A percentile compares a stretch with the other conserved stretches of the same genome.
phyloP scores from a whole-genome alignment of 2,113 vertebrate species.

The Oryzias woworae region DNA sequence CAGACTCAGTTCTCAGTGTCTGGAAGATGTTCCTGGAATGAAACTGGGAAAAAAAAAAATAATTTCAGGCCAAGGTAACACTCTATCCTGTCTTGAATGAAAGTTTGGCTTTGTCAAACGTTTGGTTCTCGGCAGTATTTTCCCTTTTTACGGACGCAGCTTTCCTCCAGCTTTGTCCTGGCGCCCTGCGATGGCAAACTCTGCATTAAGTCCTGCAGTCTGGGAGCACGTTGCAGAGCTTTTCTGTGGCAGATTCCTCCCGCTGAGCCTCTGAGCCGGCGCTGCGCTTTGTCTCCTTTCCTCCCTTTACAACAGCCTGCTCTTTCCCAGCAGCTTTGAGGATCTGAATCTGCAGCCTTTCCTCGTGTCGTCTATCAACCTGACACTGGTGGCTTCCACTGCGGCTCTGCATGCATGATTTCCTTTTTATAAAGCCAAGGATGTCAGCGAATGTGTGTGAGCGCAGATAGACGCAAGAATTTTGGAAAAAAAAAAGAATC shows the following conservation, averaged over 20 bases:
- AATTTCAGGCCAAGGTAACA: too few relatives aligned
- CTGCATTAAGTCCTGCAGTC: constrained; percentile 55
- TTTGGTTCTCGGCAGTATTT: too few relatives aligned
- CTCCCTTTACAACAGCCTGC: constrained; percentile 38
- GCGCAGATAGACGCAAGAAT: constrained; percentile 11
- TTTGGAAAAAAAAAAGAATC: constrained; percentile 14
- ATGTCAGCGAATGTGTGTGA: constrained; percentile 4
- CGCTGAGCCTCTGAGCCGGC: constrained; percentile 36
- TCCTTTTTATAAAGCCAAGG: constrained; percentile 52
- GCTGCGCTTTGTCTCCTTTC: constrained; percentile 41
- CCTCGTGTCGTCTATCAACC: constrained; percentile 52
- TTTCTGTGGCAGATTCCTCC: constrained; percentile 33
- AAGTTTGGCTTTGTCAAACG: too few relatives aligned
- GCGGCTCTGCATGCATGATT: constrained; percentile 49
- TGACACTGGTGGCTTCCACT: constrained; percentile 53
- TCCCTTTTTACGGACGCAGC: too few relatives aligned
- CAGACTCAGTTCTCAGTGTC: too few relatives aligned
- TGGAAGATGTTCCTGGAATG: too few relatives aligned
- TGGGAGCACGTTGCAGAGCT: constrained; percentile 25
- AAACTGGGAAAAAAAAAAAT: too few relatives aligned
- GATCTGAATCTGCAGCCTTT: constrained; percentile 18
- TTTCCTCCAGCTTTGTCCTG: constrained; percentile 18
- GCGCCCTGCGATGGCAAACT: constrained; percentile 26
- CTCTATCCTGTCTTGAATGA: too few relatives aligned
- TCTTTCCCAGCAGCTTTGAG: constrained; percentile 47